Base-by-base conservation (phyloP, 2,888 invertebrate species). In the Habrosyne pyritoides region DNA sequence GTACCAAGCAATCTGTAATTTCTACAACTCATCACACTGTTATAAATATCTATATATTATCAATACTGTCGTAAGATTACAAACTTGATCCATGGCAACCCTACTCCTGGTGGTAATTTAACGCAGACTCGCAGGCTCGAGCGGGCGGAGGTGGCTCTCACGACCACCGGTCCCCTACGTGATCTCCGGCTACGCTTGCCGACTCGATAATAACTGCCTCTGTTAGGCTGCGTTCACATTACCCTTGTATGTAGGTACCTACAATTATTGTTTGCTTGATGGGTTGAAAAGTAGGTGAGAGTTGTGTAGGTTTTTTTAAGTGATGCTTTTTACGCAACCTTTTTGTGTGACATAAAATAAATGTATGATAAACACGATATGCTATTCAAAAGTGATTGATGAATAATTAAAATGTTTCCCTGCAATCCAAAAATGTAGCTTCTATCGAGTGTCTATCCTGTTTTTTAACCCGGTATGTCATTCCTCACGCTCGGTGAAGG, bases 101-200 rank as follows among this genome's bases (percentile, higher is more conserved):
- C 53, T 33, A 33, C n/a, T n/a, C n/a, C n/a, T 54, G 61, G 62
- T 62, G 69, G 76, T 74, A 79, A 80, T 78, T 78, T 71, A 76
- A 73, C 75, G 72, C 77, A 69, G 72, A 61, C 63, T 58, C 59
- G 50, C 55, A 61, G 64, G 67, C 71, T 57, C 59, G 63, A 57
- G 59, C 51, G 56, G 54, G 57, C 61, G 57, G 47, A 61, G 63
- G 63, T 61, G 67, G 66, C 69, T 73, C 74, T 79, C 80, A 72
- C 77, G 75, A 77, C 82, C 81, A 83, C 82, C 83, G 82, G 85
- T 82, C 79, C 82, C 73, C 80, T 87, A 88, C 88, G 89, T 88
- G 89, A 87, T 87, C 86, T 84, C 83, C 81, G 83, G 79, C 80
- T 79, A 86, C 85, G 85, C 71, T 71, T 54, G 67, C 69, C 66